Conservation (phyloP, 2,888 invertebrate species). For the Drosophila cognata region DNA sequence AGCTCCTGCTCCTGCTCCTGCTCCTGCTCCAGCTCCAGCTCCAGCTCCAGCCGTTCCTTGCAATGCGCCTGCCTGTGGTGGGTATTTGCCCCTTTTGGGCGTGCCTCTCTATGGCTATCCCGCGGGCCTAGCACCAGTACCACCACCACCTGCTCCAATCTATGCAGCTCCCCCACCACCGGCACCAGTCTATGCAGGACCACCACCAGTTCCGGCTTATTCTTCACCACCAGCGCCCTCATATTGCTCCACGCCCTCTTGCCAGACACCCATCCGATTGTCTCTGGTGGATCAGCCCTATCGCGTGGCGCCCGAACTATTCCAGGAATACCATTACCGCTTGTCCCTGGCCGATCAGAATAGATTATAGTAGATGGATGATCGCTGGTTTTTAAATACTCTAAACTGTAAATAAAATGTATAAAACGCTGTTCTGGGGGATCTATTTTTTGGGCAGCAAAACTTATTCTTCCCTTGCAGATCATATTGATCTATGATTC, state of each 20-base stretch:
- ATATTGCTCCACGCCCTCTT: conserved; percentile 31
- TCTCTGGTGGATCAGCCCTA: conserved; percentile 75
- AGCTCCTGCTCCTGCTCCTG: conserved; percentile 1
- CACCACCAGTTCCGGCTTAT: conserved; percentile 25
- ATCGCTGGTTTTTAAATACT: not conserved
- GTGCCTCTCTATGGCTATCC: conserved; percentile 49
- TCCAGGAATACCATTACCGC: conserved; percentile 69
- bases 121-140: not conserved
- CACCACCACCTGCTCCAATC: not conserved
- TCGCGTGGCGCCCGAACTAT: conserved; percentile 77
- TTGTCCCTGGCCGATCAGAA: conserved; percentile 47
- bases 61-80: conserved; percentile 47
- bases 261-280: conserved; percentile 61
- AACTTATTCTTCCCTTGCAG: not conserved
- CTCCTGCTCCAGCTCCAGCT: conserved; percentile 5
- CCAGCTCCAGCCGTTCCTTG: conserved; percentile 35
- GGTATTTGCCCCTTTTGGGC: conserved; percentile 50
- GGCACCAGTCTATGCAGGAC: conserved; percentile 27
- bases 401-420: conserved; percentile 70
- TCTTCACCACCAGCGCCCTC: conserved; percentile 7
- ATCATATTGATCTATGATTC: not conserved
- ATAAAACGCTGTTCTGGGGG: conserved; percentile 34
- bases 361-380: conserved; percentile 28
- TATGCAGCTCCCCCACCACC: conserved; percentile 17
- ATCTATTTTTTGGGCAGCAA: not conserved